Base-by-base conservation (phyloP, 1,140 invertebrate species). In the Rhizoglyphus robini region DNA sequence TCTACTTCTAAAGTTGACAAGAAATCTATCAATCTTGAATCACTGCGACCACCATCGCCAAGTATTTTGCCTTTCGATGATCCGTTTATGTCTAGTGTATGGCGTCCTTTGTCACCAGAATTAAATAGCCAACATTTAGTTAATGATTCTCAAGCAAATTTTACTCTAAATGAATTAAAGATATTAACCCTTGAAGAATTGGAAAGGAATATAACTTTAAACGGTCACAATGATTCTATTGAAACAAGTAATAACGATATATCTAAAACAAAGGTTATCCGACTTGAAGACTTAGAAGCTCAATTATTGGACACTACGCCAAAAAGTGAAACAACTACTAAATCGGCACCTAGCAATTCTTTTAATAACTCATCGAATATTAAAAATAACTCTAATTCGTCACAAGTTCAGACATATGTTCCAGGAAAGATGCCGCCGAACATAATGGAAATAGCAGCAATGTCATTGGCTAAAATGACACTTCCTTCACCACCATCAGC, bases 41-140 rank as follows among this genome's bases (percentile, higher is more conserved):
- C 58, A 60, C 27, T 60, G 15, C 58, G 58, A 13, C 58, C 58
- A 38, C 58, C 58, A 60, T 60, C 58, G 30, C 58, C 58, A 23
- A 29, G 15, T 8, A 60, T 60, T 32, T 29, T 60, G 13, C 58
- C 58, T 20, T 60, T 60, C 36, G 58, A 60, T 60, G 15, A 60
- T 60, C 15, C 32, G 29, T 32, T 60, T 46, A 60, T 60, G 58
- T 60, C 58, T 11, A 38, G 32, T 34, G 58, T 60, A 27, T 60
- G 58, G 58, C 58, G 58, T 60, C 58, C 58, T 20, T 32, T 29
- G 11, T 60, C 58, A 23, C 58, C 58, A 3, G 58, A 60, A 60
- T 60, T 34, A 46, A 32, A 60, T 27, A 11, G 13, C 13, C 30
- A 60, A 27, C 58, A 41, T 34, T 32, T 8, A 41, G 38, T 41